phyloP scores from a whole-genome alignment of 2,113 vertebrate species.

The Engystomops pustulosus region DNA sequence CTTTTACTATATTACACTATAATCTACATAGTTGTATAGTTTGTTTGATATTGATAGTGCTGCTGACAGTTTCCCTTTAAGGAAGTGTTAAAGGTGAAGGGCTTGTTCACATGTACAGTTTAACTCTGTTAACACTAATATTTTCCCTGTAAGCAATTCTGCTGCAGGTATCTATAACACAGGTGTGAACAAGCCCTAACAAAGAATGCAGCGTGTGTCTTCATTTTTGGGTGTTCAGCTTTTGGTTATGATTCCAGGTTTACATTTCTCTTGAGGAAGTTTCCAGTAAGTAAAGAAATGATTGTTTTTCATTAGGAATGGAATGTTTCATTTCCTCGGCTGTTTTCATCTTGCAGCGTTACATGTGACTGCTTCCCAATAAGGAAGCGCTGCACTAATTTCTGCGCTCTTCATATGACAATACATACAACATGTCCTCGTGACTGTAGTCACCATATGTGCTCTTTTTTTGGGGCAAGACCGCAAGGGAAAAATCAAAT shows the following conservation, averaged over 20 bases:
- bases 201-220: neutral
- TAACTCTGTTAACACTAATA: neutral
- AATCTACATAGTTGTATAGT: too few species aligned
- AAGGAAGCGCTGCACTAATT: neutral
- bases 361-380: constrained; percentile 33
- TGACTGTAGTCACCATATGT: neutral
- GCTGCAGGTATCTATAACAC: neutral
- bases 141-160: neutral
- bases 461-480: neutral
- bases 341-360: constrained; percentile 33
- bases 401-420: neutral
- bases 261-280: neutral
- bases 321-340: constrained; percentile 53
- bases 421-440: neutral
- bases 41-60: too few species aligned
- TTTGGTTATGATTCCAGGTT: neutral
- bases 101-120: neutral
- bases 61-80: too few species aligned
- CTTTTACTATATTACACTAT: too few species aligned
- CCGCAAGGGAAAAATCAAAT: neutral
- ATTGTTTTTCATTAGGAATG: constrained; percentile 48
- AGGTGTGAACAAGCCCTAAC: neutral
- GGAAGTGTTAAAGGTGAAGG: too few species aligned
- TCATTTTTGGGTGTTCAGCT: neutral
- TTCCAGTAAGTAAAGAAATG: constrained; percentile 15